These are phyloP conservation scores for Falco peregrinus DNA, from an alignment of 2,797 vertebrate genomes.

Conservation along the genomic window DNA sequence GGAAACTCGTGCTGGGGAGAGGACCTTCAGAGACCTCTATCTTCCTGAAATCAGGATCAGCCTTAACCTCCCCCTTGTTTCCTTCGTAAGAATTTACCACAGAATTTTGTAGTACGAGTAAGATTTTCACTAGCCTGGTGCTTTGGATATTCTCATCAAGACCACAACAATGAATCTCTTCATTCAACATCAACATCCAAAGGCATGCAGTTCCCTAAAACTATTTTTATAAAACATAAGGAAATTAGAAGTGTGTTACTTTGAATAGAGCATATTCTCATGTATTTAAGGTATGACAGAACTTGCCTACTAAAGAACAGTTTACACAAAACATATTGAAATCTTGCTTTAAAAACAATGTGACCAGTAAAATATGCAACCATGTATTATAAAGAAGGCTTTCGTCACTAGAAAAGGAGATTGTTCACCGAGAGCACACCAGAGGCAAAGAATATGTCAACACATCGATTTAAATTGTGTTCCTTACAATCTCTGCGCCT, in stretches of 20 bases:
- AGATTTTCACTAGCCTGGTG: not conserved
- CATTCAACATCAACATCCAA: not conserved
- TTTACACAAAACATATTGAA: not conserved
- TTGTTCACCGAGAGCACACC: not conserved
- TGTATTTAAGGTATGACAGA: not conserved
- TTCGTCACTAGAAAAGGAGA: not conserved
- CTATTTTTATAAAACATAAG: not conserved
- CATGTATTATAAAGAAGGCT: not conserved
- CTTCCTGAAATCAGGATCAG: not conserved
- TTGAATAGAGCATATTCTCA: not conserved
- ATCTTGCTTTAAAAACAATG: not conserved
- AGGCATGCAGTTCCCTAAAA: not conserved
- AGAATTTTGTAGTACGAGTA: not conserved
- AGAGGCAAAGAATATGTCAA: not conserved
- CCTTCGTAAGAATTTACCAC: not conserved
- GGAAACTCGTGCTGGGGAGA: not conserved
- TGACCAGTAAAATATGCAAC: not conserved
- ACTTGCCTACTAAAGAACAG: not conserved
- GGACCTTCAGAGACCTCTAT: not conserved
- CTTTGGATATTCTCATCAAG: not conserved
- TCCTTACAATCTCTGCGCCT: not conserved
- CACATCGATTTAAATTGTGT: not conserved
- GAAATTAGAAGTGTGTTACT: not conserved
- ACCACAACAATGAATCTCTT: not conserved
- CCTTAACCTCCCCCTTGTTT: not conserved